Percentiles rank a stretch among this genome's conserved stretches.
phyloP scores from a whole-genome alignment of 2,888 invertebrate genomes.

The Glaucopsyche alexis region DNA sequence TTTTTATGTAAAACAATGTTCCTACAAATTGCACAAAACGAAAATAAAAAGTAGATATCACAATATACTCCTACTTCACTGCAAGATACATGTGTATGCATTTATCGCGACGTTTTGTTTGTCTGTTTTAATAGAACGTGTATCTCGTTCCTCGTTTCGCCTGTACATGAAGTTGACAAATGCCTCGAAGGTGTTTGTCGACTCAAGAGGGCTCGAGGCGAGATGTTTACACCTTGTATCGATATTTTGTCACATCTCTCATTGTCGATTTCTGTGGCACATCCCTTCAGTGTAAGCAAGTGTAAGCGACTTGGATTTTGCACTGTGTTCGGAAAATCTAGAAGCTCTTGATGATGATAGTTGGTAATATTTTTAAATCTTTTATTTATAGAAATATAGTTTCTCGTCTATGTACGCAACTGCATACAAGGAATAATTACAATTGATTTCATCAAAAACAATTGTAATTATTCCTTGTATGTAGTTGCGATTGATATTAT shows the following conservation, averaged over 20 bases:
- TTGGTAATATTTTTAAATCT: not conserved
- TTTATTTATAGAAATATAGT: not conserved
- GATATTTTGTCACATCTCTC: constrained; percentile 15
- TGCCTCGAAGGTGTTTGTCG: constrained; percentile 59
- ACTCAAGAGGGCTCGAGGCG: constrained; percentile 38
- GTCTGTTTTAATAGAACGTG: constrained; percentile 32
- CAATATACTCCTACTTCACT: not conserved
- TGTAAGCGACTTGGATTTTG: constrained; percentile 3
- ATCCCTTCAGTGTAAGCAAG: not conserved
- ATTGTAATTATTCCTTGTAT: too few species aligned
- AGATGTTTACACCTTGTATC: constrained; percentile 38
- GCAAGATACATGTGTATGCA: constrained; percentile 2
- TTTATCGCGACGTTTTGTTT: constrained; percentile 10
- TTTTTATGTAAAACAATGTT: not conserved
- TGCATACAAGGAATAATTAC: too few species aligned
- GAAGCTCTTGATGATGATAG: not conserved
- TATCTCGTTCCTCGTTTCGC: constrained; percentile 30
- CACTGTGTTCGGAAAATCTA: not conserved
- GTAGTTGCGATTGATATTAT: too few species aligned
- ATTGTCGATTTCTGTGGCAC: not conserved
- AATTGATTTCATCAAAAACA: too few species aligned
- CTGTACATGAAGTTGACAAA: constrained; percentile 58
- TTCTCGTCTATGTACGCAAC: not conserved
- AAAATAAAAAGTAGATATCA: not conserved
- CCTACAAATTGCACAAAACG: not conserved